phyloP scores from a whole-genome alignment of 2,888 invertebrate genomes.

The Polyommatus icarus region DNA sequence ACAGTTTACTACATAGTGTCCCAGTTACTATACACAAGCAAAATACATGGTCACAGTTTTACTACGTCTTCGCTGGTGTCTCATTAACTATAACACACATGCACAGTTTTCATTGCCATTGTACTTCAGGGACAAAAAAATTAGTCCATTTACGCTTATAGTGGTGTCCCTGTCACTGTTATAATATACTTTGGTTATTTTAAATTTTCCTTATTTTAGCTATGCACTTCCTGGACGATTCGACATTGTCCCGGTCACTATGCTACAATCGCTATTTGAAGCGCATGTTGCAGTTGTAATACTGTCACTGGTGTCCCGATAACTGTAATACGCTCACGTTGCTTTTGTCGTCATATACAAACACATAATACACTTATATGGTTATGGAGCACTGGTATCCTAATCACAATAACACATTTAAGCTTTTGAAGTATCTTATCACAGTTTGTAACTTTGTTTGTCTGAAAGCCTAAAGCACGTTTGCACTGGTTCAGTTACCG shows the following conservation, averaged over 20 bases:
- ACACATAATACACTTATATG: no score
- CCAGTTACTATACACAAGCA: no score
- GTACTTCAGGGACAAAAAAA: neutral
- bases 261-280: no score
- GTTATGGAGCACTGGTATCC: neutral
- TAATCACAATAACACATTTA: neutral
- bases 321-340: neutral
- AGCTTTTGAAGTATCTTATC: neutral
- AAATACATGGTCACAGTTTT: no score
- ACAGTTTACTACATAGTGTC: neutral
- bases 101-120: no score
- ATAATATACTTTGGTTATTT: neutral
- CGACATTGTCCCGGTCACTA: no score
- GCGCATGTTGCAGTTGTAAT: no score
- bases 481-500: slow-evolving; percentile 57
- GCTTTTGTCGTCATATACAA: no score
- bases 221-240: no score
- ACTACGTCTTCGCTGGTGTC: neutral
- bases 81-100: neutral
- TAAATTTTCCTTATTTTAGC: no score
- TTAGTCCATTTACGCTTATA: neutral
- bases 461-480: slow-evolving; percentile 56
- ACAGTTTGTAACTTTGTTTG: neutral
- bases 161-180: neutral
- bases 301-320: neutral